Percentiles rank a stretch among this genome's conserved stretches.
phyloP scores from a whole-genome alignment of 2,888 invertebrate genomes.

The Shargacucullia verbasci region DNA sequence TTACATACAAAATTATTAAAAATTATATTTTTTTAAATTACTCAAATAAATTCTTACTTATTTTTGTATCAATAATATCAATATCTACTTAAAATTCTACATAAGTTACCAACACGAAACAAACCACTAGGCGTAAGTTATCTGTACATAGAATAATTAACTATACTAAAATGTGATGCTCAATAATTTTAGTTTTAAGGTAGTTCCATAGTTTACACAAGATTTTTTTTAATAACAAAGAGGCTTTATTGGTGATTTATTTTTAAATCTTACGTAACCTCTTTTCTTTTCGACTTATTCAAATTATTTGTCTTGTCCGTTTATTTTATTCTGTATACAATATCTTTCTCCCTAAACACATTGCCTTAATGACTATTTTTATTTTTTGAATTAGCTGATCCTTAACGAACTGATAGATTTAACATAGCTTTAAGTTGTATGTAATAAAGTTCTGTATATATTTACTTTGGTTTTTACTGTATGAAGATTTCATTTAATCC shows the following conservation, averaged over 20 bases:
- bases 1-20: no score
- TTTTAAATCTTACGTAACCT: no score
- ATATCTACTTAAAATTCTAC: conserved; percentile 7
- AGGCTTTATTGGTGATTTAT: no score
- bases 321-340: no score
- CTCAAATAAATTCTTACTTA: not conserved
- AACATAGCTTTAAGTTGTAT: conserved; percentile 73
- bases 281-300: no score
- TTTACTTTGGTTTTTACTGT: conserved; percentile 39
- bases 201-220: conserved; percentile 35
- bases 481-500: no score
- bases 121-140: conserved; percentile 55
- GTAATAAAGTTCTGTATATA: conserved; percentile 79
- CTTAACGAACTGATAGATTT: conserved; percentile 87
- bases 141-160: conserved; percentile 59
- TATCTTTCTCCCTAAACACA: not conserved
- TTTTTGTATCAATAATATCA: no score
- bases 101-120: conserved; percentile 58
- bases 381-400: conserved; percentile 63
- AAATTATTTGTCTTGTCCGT: no score
- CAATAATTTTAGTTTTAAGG: conserved; percentile 70
- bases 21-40: no score
- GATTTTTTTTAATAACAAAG: not conserved
- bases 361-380: conserved; percentile 40
- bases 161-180: conserved; percentile 78